Evolutionary conservation across 2,888 invertebrate genomes (phyloP), one percentile per base, ranked within the genome.

Genomic region (Trachelus tabidus): DNA sequence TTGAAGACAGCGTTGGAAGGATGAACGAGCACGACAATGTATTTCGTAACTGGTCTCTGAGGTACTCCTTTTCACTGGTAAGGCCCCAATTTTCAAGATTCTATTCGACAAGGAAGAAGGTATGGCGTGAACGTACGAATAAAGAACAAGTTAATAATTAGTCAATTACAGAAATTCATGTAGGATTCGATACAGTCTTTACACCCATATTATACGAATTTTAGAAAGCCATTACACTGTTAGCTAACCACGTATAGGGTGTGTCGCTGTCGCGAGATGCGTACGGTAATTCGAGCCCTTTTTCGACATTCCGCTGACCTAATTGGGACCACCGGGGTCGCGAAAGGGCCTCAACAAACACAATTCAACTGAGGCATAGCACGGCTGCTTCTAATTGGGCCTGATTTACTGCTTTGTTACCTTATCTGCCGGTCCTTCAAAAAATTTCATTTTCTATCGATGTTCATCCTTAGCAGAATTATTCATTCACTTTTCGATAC

Each of bases 281-380:
- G 9, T 75, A 73, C 78, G 83, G 85, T 87, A 87, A 87, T 83
- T 82, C 82, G 88, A 88, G 87, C 83, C 85, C 86, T 86, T 86
- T 86, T 86, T 86, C 84, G 85, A 82, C 84, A 82, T 87, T 80
- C 83, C 81, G 80, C 84, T 87, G 86, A 88, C 88, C 87, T 88
- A 88, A 88, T 88, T 88, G 88, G 88, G 88, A 88, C 88, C 88
- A 88, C 88, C 88, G 78, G 85, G 86, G 79, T 88, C 78, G 87
- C 77, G n/a, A 74, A 73, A 73, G 76, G 69, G 68, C 73, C 74
- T 69, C 69, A 34, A 71, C 71, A 34, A 71, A 6, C 31, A 71
- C 6, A 31, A 76, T 73, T 76, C 76, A 74, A 77, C 76, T 37
- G 73, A 35, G 79, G 79, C 71, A 74, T 74, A 76, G 75, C 37